Evolutionary conservation across 2,888 invertebrate species (phyloP), one percentile per base, ranked within the genome.

Genomic region (Diloba caeruleocephala): DNA sequence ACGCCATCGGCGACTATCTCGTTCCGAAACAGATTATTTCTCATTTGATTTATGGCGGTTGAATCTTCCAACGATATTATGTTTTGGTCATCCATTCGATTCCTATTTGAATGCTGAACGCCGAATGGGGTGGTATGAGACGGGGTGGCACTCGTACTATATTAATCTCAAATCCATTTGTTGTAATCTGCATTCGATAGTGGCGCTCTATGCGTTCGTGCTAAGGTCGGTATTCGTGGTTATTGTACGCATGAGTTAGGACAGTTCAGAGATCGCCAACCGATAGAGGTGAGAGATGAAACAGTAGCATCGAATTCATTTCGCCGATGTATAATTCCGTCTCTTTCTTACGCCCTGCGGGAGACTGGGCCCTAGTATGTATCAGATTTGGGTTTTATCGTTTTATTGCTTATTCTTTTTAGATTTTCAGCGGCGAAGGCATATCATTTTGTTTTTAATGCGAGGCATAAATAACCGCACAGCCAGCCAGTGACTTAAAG

Each of bases 341-440:
- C 92, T 81, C 82, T 56, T 76, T 93, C 89, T 75, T 89, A 85
- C 92, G 78, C 88, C 85, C 88, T 80, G 89, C 86, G 88, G 89
- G 90, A 87, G 85, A 83, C 88, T 88, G 86, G 86, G 84, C 88
- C 88, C 89, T 90, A 90, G 90, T 88, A 90, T 92, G 93, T 93
- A 93, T 93, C 93, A 92, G 93, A 93, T 92, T 93, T 92, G 92
- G 91, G 91, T 90, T 93, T 93, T 93, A 93, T 92, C 92, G 92
- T 93, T 93, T 93, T 93, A 93, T 92, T 92, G 93, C 93, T 91
- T 93, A 93, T 93, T 93, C 92, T 93, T 93, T 92, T 93, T 93
- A 92, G 92, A 93, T 93, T 93, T 93, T 92, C 92, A 92, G 89
- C 89, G 86, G 90, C 87, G 90, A 87, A 91, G 89, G 92, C 92